Evolutionary conservation across 2,888 invertebrate species (phyloP).

Genomic region (Cataglyphis livida): DNA sequence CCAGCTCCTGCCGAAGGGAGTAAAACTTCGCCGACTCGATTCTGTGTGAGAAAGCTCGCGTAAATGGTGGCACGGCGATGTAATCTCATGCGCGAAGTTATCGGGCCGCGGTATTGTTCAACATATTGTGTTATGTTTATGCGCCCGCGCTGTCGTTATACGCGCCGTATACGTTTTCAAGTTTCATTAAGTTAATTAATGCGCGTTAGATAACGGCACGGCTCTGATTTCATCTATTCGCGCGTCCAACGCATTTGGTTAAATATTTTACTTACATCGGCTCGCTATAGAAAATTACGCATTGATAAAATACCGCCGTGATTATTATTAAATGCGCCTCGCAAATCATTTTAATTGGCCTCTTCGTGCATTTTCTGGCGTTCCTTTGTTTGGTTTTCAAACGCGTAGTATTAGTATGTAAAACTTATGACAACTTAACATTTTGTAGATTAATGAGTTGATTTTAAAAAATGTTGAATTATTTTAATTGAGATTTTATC

Average conservation of each 20-base stretch:
- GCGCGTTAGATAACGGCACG: constrained; percentile 37
- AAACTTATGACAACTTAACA: neutral
- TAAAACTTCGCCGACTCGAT: constrained; percentile 48
- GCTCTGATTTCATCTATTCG: constrained; percentile 29
- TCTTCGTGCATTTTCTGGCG: neutral
- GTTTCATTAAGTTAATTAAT: constrained; percentile 52
- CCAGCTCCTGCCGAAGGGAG: constrained; percentile 15
- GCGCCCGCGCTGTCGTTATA: constrained; percentile 42
- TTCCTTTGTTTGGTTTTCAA: neutral
- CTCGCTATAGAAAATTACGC: constrained; percentile 6
- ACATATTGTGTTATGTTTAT: constrained; percentile 50
- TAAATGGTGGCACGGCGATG: constrained; percentile 47
- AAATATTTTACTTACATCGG: constrained; percentile 40
- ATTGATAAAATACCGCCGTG: constrained; percentile 12
- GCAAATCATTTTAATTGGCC: constrained; percentile 16
- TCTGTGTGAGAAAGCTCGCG: constrained; percentile 22
- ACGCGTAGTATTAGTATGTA: neutral
- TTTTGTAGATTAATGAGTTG: neutral
- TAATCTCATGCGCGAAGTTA: constrained; percentile 49
- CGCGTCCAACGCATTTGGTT: constrained; percentile 1
- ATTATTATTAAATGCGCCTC: constrained; percentile 17
- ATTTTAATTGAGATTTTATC: neutral
- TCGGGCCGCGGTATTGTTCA: constrained; percentile 43
- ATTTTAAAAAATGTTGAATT: neutral
- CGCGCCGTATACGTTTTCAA: constrained; percentile 33